Evolutionary conservation across 2,113 vertebrate species (phyloP).

Genomic region (Menidia beryllina): DNA sequence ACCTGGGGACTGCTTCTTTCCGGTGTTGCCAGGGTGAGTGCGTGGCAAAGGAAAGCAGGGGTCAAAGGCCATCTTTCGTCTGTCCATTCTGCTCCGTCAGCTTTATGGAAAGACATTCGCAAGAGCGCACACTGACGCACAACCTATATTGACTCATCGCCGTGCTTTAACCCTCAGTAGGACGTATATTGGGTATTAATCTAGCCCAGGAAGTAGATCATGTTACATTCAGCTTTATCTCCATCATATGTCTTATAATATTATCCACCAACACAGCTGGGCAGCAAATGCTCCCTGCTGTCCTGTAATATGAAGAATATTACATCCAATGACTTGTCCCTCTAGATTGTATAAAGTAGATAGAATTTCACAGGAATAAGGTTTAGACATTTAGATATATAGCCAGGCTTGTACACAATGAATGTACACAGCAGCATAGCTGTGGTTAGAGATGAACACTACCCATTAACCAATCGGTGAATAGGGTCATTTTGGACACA

Average conservation of each 20-base stretch:
- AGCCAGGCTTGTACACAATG: neutral
- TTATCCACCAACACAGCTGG: constrained; percentile 50
- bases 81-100: constrained; percentile 59
- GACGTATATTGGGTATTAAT: constrained; percentile 43
- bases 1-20: constrained; percentile 49
- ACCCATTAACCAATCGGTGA: too few species aligned
- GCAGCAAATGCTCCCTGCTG: neutral
- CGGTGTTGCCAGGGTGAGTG: constrained; percentile 44
- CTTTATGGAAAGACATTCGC: constrained; percentile 28
- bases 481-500: too few species aligned
- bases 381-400: neutral
- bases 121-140: constrained; percentile 9
- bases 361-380: constrained; percentile 13
- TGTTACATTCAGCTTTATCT: constrained; percentile 42
- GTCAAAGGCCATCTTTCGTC: constrained; percentile 48
- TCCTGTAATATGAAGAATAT: constrained; percentile 32
- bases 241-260: constrained; percentile 37
- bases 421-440: too few species aligned
- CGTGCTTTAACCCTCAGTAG: constrained; percentile 1
- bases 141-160: constrained; percentile 12
- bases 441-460: too few species aligned
- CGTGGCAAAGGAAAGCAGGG: constrained; percentile 32
- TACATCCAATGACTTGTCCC: constrained; percentile 6
- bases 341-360: neutral
- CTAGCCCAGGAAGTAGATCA: constrained; percentile 43